These are phyloP conservation scores for Anorthoa munda DNA, from an alignment of 2,888 invertebrate species.

Conservation along the genomic window DNA sequence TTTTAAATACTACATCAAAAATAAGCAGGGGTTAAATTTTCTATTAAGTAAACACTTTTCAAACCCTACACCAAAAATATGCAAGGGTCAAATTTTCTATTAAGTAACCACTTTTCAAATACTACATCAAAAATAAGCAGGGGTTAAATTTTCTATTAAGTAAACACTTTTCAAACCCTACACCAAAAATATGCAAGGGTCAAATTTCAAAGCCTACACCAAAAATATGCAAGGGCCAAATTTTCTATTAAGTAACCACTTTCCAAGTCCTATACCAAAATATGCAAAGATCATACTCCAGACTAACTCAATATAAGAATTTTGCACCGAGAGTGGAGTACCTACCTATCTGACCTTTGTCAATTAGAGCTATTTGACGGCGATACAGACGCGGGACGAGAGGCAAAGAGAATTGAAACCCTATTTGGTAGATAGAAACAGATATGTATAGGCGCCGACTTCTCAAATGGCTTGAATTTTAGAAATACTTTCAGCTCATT, in stretches of 20 bases:
- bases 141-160: too few species aligned
- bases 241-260: too few species aligned
- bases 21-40: too few species aligned
- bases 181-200: too few species aligned
- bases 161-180: too few species aligned
- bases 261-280: background rate
- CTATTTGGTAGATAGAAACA: constrained; percentile 9
- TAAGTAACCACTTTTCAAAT: too few species aligned
- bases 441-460: background rate
- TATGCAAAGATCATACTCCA: background rate
- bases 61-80: too few species aligned
- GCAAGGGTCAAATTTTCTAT: too few species aligned
- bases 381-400: background rate
- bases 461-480: background rate
- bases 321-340: constrained; percentile 1
- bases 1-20: background rate
- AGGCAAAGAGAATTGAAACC: constrained; percentile 16
- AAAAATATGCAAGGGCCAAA: too few species aligned
- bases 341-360: constrained; percentile 44
- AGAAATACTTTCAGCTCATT: background rate
- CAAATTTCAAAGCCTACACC: too few species aligned
- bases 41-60: too few species aligned
- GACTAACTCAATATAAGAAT: constrained; percentile 33
- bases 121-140: too few species aligned
- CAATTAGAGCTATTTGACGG: constrained; percentile 52